A percentile compares a stretch with the other conserved stretches of the same genome.
phyloP scores from a whole-genome alignment of 1,140 invertebrate species.

The Tetragnatha versicolor region DNA sequence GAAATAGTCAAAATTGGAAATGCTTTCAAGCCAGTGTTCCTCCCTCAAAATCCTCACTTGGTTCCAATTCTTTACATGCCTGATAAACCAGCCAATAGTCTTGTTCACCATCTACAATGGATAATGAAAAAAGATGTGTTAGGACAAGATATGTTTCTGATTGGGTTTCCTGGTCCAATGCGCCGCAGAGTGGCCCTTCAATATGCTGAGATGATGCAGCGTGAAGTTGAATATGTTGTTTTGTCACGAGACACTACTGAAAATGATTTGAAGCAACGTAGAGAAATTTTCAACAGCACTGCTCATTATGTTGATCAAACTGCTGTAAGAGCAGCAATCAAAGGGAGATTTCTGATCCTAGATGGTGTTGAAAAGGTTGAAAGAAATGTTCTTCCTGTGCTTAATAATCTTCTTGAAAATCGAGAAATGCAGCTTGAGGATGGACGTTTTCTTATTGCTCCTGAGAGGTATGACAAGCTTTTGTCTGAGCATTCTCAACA shows the following conservation, averaged over 20 bases:
- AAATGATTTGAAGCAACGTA: slow-evolving; percentile 92
- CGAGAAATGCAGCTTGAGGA: slow-evolving; percentile 98
- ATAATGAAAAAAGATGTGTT: slow-evolving; percentile 71
- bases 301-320: slow-evolving; percentile 94
- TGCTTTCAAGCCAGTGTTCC: slow-evolving; percentile 73
- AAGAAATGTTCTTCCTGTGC: slow-evolving; percentile 91
- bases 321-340: slow-evolving; percentile 86
- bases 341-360: slow-evolving; percentile 88
- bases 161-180: slow-evolving; percentile 85
- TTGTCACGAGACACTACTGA: slow-evolving; percentile 95
- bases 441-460: slow-evolving; percentile 89
- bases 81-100: slow-evolving; percentile 65
- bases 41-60: slow-evolving; percentile 76
- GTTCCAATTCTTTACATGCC: slow-evolving; percentile 83
- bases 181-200: slow-evolving; percentile 82
- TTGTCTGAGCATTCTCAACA: slow-evolving; percentile 77
- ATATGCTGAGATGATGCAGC: slow-evolving; percentile 82
- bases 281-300: slow-evolving; percentile 87
- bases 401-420: slow-evolving; percentile 99
- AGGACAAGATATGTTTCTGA: slow-evolving; percentile 93
- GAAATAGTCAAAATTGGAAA: slow-evolving; percentile 75
- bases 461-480: slow-evolving; percentile 88
- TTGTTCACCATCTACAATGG: slow-evolving; percentile 60
- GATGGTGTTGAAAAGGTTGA: slow-evolving; percentile 98
- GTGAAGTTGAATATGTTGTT: slow-evolving; percentile 92